Percentiles rank a stretch among this genome's conserved stretches.
These are phyloP conservation scores for Macrophya alboannulata DNA, from an alignment of 2,888 invertebrate genomes.

Conservation along the genomic window DNA sequence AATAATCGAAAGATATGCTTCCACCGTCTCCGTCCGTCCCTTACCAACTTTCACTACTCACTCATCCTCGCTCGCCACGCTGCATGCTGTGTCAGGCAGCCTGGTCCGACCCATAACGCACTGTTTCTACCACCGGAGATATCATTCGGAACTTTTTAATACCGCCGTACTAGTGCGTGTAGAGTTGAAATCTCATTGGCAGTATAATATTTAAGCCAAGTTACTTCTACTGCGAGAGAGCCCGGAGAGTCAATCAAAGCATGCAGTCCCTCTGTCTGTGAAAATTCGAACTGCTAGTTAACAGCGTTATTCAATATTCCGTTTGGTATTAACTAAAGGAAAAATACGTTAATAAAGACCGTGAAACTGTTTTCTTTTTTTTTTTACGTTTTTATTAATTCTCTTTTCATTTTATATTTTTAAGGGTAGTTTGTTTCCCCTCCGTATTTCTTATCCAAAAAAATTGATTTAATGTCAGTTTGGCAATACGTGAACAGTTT, in stretches of 20 bases:
- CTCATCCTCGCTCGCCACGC: too few relatives aligned
- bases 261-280: not conserved
- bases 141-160: too few relatives aligned
- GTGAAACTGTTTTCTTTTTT: not conserved
- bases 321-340: not conserved
- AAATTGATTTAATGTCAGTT: not conserved
- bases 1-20: too few relatives aligned
- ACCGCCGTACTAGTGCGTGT: too few relatives aligned
- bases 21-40: too few relatives aligned
- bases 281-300: not conserved
- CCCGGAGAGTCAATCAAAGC: not conserved
- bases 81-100: too few relatives aligned
- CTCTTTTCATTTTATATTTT: not conserved
- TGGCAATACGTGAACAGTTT: not conserved
- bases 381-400: too few relatives aligned
- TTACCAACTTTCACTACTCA: too few relatives aligned
- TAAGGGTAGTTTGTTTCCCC: not conserved
- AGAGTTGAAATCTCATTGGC: not conserved
- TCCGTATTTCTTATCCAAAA: not conserved
- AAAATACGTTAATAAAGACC: not conserved
- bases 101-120: too few relatives aligned
- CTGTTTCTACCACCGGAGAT: too few relatives aligned
- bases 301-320: not conserved
- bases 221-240: not conserved
- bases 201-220: not conserved